Base-by-base conservation (phyloP, 1,140 invertebrate species). In the Musca domestica region DNA sequence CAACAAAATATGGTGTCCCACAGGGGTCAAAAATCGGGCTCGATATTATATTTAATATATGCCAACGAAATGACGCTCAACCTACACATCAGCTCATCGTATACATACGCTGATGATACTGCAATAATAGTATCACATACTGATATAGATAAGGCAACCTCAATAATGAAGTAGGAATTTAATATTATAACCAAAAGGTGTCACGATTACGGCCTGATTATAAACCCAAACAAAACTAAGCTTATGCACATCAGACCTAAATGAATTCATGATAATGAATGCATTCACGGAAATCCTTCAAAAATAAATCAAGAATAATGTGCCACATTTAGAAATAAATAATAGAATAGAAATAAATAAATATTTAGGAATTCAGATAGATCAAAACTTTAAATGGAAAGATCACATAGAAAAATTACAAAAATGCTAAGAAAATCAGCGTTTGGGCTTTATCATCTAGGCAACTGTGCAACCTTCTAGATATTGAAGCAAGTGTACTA, bases 21-120 rank as follows among this genome's bases (percentile, higher is more conserved):
- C 3, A 49, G n/a, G 48, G n/a, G 6, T 49, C 48, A 5, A 49
- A 49, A 49, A 14, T 49, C n/a, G 48, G 48, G 6, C 48, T n/a
- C 48, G 5, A 49, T 49, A 1, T n/a, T 34, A 9, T 63, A 4
- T 17, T n/a, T 63, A 63, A 63, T 63, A 1, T 63, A 63, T 9
- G 58, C 58, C 2, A 63, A 63, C 0, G 17, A 34, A 7, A 63
- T 63, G 58, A 0, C 34, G 9, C 30, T 17, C 6, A 4, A 1
- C 3, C 15, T 41, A 5, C 2, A 63, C 2, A 63, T 34, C 7
- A 30, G 25, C 27, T 6, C 14, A 63, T 17, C 19, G 7, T 63
- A 34, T 34, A 27, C 25, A 27, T 63, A 63, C 58, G 58, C 27
- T n/a, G 58, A 63, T 63, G 27, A 63, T 30, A 63, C 58, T 9